Evolutionary conservation across 2,888 invertebrate genomes (phyloP).

Genomic region (Acanthosepion pharaonis): DNA sequence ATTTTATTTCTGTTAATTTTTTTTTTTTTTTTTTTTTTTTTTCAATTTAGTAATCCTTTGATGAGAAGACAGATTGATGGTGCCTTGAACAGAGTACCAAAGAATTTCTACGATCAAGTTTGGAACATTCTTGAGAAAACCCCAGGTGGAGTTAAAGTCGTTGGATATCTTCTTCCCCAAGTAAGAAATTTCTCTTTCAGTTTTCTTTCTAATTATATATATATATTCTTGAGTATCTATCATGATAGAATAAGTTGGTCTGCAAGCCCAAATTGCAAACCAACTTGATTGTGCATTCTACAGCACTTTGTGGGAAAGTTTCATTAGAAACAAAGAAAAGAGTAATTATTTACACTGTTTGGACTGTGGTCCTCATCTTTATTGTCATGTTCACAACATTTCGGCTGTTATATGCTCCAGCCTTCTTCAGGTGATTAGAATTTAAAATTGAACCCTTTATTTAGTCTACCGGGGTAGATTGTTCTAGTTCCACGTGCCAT

Average conservation of each 20-base stretch:
- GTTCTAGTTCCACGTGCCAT: too few species aligned
- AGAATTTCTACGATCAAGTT: slow-evolving; percentile 88
- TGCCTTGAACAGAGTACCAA: slow-evolving; percentile 94
- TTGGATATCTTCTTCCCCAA: slow-evolving; percentile 89
- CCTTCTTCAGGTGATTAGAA: too few species aligned
- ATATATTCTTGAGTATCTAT: neutral
- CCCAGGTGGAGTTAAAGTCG: slow-evolving; percentile 90
- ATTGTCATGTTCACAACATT: too few species aligned
- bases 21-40: neutral
- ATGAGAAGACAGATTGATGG: slow-evolving; percentile 94
- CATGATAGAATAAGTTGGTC: neutral
- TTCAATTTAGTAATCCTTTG: slow-evolving; percentile 79
- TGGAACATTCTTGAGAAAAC: slow-evolving; percentile 95
- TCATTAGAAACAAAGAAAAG: too few species aligned
- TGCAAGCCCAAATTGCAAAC: too few species aligned
- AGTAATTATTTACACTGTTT: too few species aligned
- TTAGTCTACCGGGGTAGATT: too few species aligned
- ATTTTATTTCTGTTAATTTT: neutral
- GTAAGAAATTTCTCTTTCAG: slow-evolving; percentile 57
- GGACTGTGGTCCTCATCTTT: too few species aligned
- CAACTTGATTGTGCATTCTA: too few species aligned
- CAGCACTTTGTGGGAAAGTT: too few species aligned
- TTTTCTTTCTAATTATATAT: neutral
- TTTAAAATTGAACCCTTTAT: too few species aligned
- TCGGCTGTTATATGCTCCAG: too few species aligned